phyloP scores from a whole-genome alignment of 1,140 invertebrate species.

The Tetramorium parvispinum region DNA sequence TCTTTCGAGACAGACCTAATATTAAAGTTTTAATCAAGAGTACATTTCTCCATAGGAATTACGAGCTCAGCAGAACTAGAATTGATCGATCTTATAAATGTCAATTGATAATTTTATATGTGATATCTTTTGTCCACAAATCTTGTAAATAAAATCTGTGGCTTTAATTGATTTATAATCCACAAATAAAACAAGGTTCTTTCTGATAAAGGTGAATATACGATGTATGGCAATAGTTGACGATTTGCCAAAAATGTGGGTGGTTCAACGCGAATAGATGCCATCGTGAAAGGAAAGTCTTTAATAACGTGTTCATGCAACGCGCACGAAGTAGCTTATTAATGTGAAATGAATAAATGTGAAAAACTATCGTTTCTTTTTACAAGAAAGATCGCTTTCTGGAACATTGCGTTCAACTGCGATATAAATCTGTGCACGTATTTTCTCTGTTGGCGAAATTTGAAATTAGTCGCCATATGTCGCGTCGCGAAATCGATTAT shows the following conservation, averaged over 20 bases:
- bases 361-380: not conserved
- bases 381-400: not conserved
- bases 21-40: not conserved
- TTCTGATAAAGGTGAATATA: conserved; percentile 69
- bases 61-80: not conserved
- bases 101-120: not conserved
- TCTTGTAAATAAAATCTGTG: conserved; percentile 25
- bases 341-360: too few species aligned
- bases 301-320: not conserved
- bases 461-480: not conserved
- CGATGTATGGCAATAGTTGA: conserved; percentile 66
- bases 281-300: not conserved
- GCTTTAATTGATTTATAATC: not conserved
- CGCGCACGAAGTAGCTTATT: not conserved
- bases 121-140: conserved; percentile 23
- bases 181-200: conserved; percentile 26
- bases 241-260: conserved; percentile 58
- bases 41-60: not conserved
- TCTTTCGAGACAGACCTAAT: too few species aligned
- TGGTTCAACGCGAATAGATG: conserved; percentile 31
- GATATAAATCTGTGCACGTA: not conserved
- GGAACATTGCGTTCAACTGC: not conserved
- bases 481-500: not conserved
- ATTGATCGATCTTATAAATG: not conserved
- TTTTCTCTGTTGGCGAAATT: not conserved